Conservation (phyloP, 2,888 invertebrate genomes). For the Aphidoletes aphidimyza region DNA sequence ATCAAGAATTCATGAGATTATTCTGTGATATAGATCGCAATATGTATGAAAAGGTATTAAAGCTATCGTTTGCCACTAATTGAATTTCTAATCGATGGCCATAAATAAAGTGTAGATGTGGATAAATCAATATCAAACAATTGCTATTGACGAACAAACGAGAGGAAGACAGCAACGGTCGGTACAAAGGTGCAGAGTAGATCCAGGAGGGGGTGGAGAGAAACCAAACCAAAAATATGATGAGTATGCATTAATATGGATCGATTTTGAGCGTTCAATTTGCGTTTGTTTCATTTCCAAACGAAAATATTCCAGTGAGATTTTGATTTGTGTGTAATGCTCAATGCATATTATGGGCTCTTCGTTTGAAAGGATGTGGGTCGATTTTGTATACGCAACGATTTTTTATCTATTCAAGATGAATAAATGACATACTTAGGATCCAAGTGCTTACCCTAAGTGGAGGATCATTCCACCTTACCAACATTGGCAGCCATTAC, state of each 20-base stretch:
- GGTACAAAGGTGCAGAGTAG: no score
- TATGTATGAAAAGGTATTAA: neutral
- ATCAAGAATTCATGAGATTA: constrained; percentile 42
- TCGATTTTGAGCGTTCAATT: no score
- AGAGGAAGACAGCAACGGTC: no score
- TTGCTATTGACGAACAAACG: no score
- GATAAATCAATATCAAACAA: constrained; percentile 25
- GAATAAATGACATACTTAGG: neutral
- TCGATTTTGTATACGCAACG: neutral
- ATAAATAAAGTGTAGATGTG: neutral
- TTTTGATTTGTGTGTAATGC: neutral
- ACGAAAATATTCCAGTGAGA: neutral
- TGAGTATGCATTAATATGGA: constrained; percentile 12
- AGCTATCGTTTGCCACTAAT: neutral
- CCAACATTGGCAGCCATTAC: no score
- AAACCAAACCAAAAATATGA: no score
- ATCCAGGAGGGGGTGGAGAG: no score
- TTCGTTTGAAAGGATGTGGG: no score
- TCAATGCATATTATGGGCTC: neutral
- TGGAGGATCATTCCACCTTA: no score
- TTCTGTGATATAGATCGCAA: neutral
- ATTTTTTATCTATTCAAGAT: neutral
- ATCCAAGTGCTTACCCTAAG: no score
- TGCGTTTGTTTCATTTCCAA: neutral
- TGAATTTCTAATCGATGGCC: constrained; percentile 28